phyloP scores from a whole-genome alignment of 2,113 vertebrate genomes.

The Proteles cristata region DNA sequence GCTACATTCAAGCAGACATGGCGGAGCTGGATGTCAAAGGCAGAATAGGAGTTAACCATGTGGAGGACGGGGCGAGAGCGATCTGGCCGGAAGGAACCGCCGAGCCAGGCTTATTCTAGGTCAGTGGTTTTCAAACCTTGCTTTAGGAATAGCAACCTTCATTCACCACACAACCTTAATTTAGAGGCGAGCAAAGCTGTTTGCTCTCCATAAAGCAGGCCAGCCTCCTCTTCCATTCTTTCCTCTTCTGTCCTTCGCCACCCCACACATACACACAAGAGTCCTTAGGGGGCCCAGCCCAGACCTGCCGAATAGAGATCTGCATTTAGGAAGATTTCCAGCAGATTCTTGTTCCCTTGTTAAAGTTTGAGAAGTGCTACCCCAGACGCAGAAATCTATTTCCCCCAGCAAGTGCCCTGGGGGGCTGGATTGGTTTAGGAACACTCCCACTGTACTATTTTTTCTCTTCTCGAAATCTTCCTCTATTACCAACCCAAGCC shows the following conservation, averaged over 20 bases:
- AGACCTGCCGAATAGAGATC: not conserved
- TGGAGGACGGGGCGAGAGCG: no score
- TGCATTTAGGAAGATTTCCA: not conserved
- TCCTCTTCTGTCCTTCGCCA: not conserved
- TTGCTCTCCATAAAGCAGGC: rapidly evolving
- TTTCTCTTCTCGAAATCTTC: not conserved
- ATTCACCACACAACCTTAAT: not conserved
- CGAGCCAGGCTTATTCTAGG: not conserved
- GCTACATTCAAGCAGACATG: not conserved
- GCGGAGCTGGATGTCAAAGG: not conserved
- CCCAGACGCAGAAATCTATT: not conserved
- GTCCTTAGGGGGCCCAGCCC: not conserved
- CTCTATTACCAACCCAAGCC: not conserved
- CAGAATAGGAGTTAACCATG: not conserved
- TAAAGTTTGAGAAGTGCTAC: not conserved
- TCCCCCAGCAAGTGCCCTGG: not conserved
- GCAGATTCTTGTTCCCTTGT: not conserved
- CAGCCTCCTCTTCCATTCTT: rapidly evolving
- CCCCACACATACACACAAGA: not conserved
- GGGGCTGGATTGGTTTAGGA: no score
- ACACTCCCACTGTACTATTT: not conserved
- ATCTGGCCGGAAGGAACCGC: not conserved
- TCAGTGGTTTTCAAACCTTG: not conserved
- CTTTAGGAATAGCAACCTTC: not conserved
- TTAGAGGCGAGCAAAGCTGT: not conserved